These are phyloP conservation scores for Phenganax marumi DNA, from an alignment of 92 coral and sea anemone species.

Conservation along the genomic window DNA sequence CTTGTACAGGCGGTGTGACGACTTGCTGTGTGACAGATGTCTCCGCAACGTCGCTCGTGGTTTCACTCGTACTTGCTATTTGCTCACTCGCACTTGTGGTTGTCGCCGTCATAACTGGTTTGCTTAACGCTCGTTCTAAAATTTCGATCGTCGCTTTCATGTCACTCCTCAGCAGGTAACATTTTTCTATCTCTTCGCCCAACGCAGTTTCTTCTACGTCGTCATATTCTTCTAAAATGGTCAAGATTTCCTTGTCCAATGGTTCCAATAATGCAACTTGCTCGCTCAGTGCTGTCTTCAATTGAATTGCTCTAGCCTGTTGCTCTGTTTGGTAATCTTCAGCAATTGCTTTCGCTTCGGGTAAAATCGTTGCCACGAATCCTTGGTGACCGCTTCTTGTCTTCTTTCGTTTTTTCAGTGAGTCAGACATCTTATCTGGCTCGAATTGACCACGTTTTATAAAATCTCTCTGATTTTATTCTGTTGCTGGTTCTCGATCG, in stretches of 20 bases:
- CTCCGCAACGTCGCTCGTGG: too few species aligned
- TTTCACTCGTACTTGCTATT: not conserved
- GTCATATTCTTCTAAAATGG: conserved; percentile 2
- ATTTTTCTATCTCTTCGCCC: too few species aligned
- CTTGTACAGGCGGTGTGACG: too few species aligned
- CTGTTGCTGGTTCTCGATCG: too few species aligned
- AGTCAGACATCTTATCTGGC: conserved; percentile 44
- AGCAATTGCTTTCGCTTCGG: not conserved
- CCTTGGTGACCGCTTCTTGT: conserved; percentile 16
- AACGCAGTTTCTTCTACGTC: not conserved
- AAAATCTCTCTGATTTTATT: too few species aligned
- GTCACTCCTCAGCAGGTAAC: not conserved
- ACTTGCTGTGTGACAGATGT: too few species aligned
- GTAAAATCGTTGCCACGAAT: not conserved
- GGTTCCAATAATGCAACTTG: not conserved
- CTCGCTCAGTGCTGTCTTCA: not conserved
- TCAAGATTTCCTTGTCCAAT: conserved; percentile 31
- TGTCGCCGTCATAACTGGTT: not conserved
- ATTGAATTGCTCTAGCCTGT: not conserved
- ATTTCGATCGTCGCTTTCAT: not conserved
- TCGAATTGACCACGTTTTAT: conserved; percentile 53
- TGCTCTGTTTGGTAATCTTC: not conserved
- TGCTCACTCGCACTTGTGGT: not conserved
- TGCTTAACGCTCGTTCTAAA: not conserved
- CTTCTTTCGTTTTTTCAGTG: conserved; percentile 18